Evolutionary conservation across 2,888 invertebrate genomes (phyloP), one percentile per base, ranked within the genome.

Genomic region (Hyposoter didymator): DNA sequence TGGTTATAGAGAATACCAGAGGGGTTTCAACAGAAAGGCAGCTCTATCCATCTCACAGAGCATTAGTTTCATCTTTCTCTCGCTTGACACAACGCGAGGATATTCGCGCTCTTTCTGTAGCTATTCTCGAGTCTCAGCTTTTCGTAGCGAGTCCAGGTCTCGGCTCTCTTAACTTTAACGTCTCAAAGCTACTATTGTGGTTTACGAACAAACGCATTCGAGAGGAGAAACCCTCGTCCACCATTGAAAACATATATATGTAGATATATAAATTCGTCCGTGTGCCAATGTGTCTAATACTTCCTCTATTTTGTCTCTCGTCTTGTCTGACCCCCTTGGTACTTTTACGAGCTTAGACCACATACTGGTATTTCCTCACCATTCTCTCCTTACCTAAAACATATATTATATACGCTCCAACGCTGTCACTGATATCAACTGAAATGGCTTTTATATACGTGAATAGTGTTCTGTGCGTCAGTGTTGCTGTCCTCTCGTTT

Each of bases 301-400:
- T 59, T 47, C 17, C 47, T 12, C 78, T 67, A 80, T 80, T 83
- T 81, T 67, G 80, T 76, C 69, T 83, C 76, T 67, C 73, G 72
- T 70, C 70, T 73, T 43, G 64, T 64, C 67, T 64, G 76, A 80
- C 72, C 80, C 69, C 80, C 43, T 43, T 17, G 74, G 32, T 59
- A 76, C 72, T 85, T 87, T 87, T 86, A 87, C 87, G 87, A 87
- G 19, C 69, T 28, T 7, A 59, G 59, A 78, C 82, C 73, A 66
- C 76, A 22, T 67, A 62, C 55, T 43, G 55, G 72, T 59, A 69
- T 43, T 19, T 22, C 12, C 59, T 45, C 64, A n/a, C 55, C 22
- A 22, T 74, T 52, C 67, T 72, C 76, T 80, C 43, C 76, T 72
- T 80, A 80, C 74, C 62, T 72, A 55, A 85, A 78, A 85, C 69